Conservation (phyloP, 2,888 invertebrate genomes). For the Hyposoter dolosus region DNA sequence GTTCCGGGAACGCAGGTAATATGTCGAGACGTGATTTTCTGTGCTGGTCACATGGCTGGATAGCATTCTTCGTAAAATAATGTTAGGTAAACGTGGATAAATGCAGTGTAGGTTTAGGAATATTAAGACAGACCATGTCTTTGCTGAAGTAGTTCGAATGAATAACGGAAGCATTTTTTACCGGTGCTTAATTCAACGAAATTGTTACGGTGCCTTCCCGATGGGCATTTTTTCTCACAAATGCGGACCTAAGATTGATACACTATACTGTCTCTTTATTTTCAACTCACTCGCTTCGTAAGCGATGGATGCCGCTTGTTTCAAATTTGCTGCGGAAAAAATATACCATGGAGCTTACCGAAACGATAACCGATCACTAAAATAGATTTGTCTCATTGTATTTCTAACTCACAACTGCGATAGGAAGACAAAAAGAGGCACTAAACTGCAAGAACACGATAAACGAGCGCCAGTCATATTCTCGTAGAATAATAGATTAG, state of each 20-base stretch:
- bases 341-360: not conserved
- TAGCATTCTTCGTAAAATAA: constrained; percentile 21
- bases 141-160: not conserved
- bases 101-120: not conserved
- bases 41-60: not conserved
- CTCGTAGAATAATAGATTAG: constrained; percentile 36
- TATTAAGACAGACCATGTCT: not conserved
- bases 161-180: not conserved
- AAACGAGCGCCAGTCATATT: constrained; percentile 9
- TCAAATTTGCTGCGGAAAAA: not conserved
- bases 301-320: too few relatives aligned
- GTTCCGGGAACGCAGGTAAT: constrained; percentile 34
- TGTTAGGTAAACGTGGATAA: not conserved
- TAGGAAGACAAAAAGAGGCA: constrained; percentile 19
- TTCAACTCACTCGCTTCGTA: too few relatives aligned
- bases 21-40: constrained; percentile 51
- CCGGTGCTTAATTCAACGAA: not conserved
- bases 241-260: too few relatives aligned
- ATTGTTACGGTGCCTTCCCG: not conserved
- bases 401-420: not conserved
- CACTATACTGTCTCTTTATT: too few relatives aligned
- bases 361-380: not conserved
- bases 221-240: too few relatives aligned
- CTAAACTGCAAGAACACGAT: not conserved
- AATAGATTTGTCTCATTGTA: not conserved